Evolutionary conservation across 2,113 vertebrate species (phyloP), one percentile per base, ranked within the genome.

Genomic region (Prunella fulvescens): DNA sequence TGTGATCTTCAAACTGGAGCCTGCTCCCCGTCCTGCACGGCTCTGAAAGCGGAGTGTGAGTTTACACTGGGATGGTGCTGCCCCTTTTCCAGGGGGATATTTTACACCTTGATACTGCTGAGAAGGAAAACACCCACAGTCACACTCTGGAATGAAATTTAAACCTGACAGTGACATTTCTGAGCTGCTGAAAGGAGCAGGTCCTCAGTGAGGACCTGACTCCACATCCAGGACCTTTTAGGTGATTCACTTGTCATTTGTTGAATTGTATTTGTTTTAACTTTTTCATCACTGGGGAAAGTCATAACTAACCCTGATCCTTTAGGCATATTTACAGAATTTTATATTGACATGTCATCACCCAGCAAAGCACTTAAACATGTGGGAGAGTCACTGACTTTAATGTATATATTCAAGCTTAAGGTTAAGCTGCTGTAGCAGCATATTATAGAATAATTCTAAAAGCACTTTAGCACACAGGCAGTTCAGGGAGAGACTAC

Each of bases 1-100:
- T 98, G 97, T 92, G 97, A 96, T 92, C 56, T 85, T 48, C 81
- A 88, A 11, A 83, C 80, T 25, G 54, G 56, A 94, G 96, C 84
- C 45, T 42, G 87, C 2, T 67, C 76, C 94, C 78, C 72, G 44
- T 24, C 95, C 20, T 67, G 70, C 72, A 28, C 81, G n/a, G 94
- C 88, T 48, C 91, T 40, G 80, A 53, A 81, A 53, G 45, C 45
- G 1, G 4, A 16, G 47, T 50, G 69, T n/a, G 91, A 92, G 93
- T 81, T 53, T 18, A 57, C 66, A 35, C 0, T 9, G 79, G 22
- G 37, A 25, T 3, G 79, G 6, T 11, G 76, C 53, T 3, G 74
- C 3, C 47, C 1, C 2, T 35, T 66, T 53, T 33, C 45, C 40
- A n/a, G 39, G 35, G 54, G 50, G 29, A 33, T 25, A 31, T 14